These are phyloP conservation scores for Setipinna tenuifilis DNA, from an alignment of 2,797 vertebrate genomes.

Conservation along the genomic window DNA sequence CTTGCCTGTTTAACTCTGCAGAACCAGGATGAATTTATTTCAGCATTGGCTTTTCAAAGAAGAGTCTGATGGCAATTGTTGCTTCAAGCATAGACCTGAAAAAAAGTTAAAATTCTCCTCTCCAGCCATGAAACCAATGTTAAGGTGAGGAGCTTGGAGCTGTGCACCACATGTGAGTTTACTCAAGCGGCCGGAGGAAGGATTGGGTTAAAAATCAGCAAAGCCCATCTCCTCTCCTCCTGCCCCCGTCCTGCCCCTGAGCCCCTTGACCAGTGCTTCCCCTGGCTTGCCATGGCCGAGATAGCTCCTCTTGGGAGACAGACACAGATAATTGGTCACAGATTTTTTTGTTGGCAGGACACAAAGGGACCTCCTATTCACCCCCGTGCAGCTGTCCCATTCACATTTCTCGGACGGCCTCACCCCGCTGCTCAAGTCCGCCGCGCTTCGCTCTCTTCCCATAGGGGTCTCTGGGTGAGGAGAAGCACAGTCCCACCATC, in stretches of 20 bases:
- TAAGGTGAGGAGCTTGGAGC: background rate
- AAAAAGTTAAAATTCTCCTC: background rate
- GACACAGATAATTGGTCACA: constrained; percentile 84
- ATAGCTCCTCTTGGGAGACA: constrained; percentile 72
- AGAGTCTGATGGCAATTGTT: background rate
- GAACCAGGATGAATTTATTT: background rate
- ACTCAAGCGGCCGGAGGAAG: constrained; percentile 35
- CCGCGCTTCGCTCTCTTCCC: constrained; percentile 40
- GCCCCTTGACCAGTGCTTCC: constrained; percentile 42
- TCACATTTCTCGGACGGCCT: constrained; percentile 63
- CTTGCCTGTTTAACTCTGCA: background rate
- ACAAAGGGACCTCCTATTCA: constrained; percentile 82
- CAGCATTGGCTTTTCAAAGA: background rate
- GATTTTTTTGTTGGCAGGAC: constrained; percentile 77
- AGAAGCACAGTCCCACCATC: constrained; percentile 29
- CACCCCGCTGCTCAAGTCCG: constrained; percentile 54
- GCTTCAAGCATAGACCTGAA: background rate
- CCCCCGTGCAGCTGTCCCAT: constrained; percentile 74
- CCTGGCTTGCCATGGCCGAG: constrained; percentile 59
- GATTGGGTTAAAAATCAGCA: constrained; percentile 32
- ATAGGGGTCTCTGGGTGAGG: constrained; percentile 37
- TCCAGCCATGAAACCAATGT: background rate
- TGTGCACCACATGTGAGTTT: background rate
- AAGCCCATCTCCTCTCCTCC: constrained; percentile 38
- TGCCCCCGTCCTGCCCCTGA: constrained; percentile 18